Conservation (phyloP, 1,140 invertebrate species). For the Diachasma alloeum region DNA sequence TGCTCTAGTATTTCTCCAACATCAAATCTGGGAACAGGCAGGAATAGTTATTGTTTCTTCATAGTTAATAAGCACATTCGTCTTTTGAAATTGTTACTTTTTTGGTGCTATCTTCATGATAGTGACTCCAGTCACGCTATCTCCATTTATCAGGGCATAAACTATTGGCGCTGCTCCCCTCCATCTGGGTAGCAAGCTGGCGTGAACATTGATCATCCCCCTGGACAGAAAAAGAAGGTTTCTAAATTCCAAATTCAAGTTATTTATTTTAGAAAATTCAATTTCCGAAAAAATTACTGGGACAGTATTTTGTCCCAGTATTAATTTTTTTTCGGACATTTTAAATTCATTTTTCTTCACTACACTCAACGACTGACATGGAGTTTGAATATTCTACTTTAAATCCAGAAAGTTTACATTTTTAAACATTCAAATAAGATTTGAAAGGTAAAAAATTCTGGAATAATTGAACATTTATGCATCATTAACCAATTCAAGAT, state of each 20-base stretch:
- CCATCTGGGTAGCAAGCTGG: constrained; percentile 90
- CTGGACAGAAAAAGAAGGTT: constrained; percentile 62
- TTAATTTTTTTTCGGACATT: too few relatives aligned
- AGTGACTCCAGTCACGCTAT: constrained; percentile 83
- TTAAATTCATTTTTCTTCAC: too few relatives aligned
- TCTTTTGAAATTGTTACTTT: constrained; percentile 63
- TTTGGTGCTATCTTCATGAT: constrained; percentile 89
- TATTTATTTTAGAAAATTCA: neutral
- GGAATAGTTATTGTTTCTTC: neutral
- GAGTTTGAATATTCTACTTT: too few relatives aligned
- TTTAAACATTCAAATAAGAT: too few relatives aligned
- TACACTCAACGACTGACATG: too few relatives aligned
- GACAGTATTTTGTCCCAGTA: too few relatives aligned
- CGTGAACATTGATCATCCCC: constrained; percentile 93
- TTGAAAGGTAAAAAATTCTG: too few relatives aligned
- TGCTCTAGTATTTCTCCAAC: constrained; percentile 83
- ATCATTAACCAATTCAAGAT: too few relatives aligned
- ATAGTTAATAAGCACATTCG: neutral
- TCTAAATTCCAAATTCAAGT: too few relatives aligned
- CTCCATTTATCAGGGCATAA: constrained; percentile 85
- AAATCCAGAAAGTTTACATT: too few relatives aligned
- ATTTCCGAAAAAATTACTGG: too few relatives aligned
- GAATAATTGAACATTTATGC: too few relatives aligned
- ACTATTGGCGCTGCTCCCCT: constrained; percentile 89
- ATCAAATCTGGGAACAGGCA: constrained; percentile 74